These are phyloP conservation scores for Minunthozetes semirufus DNA, from an alignment of 2,888 invertebrate species.

Conservation along the genomic window DNA sequence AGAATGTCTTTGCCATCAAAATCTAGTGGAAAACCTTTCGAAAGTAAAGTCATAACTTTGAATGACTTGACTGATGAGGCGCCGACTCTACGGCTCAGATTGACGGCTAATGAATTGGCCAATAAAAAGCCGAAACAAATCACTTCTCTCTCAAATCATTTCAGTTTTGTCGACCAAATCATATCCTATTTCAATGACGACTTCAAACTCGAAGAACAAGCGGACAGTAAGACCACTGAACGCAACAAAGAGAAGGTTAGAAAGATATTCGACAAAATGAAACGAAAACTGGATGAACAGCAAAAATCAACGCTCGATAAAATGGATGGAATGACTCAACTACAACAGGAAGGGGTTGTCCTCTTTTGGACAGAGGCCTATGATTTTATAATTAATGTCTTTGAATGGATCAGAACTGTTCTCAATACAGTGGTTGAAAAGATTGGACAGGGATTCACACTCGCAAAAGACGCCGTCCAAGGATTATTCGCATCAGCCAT, in stretches of 20 bases:
- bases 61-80: neutral
- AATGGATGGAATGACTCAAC: neutral
- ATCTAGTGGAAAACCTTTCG: too few species aligned
- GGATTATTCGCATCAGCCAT: neutral
- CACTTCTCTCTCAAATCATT: too few species aligned
- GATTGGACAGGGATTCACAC: neutral
- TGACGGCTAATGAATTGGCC: neutral
- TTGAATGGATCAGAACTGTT: neutral
- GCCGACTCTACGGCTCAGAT: neutral
- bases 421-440: neutral
- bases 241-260: neutral
- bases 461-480: neutral
- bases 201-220: neutral
- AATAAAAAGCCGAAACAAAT: neutral
- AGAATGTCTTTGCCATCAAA: too few species aligned
- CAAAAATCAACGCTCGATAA: neutral
- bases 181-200: neutral
- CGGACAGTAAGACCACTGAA: neutral
- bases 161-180: too few species aligned
- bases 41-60: neutral
- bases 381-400: neutral
- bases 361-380: neutral
- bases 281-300: neutral
- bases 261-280: neutral
- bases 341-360: neutral